Evolutionary conservation across 2,888 invertebrate genomes (phyloP).

Genomic region (Ecliptopera silaceata): DNA sequence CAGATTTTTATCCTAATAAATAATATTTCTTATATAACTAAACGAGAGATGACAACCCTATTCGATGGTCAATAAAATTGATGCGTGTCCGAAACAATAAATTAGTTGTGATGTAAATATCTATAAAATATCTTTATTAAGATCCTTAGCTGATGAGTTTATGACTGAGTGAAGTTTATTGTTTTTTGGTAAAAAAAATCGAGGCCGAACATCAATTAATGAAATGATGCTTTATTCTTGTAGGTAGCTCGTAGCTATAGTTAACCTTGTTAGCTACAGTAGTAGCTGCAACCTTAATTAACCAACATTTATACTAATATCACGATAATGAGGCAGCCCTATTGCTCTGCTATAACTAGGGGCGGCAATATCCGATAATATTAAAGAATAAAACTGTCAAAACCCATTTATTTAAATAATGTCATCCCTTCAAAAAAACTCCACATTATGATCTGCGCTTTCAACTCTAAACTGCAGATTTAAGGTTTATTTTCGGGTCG

Average conservation of each 20-base stretch:
- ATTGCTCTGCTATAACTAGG: constrained; percentile 23
- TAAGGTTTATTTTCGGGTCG: constrained; percentile 24
- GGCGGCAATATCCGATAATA: constrained; percentile 50
- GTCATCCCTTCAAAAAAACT: constrained; percentile 44
- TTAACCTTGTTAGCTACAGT: no score
- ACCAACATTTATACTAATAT: no score
- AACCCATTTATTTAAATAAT: constrained; percentile 73
- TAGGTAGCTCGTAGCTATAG: no score
- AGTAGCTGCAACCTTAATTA: no score
- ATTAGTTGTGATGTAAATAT: background rate
- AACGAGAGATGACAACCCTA: constrained; percentile 3
- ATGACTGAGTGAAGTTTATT: background rate
- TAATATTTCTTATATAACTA: no score
- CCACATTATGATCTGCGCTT: background rate
- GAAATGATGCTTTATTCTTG: no score
- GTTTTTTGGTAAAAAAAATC: background rate
- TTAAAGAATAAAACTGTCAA: constrained; percentile 74
- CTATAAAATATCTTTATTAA: constrained; percentile 3
- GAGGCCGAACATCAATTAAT: no score
- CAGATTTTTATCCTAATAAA: no score
- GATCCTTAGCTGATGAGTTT: constrained; percentile 9
- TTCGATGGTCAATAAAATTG: background rate
- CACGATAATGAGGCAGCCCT: constrained; percentile 23
- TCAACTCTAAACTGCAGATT: background rate
- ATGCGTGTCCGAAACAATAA: constrained; percentile 5